Percentiles rank a stretch among this genome's conserved stretches.
Evolutionary conservation across 2,797 vertebrate species (phyloP).

Genomic region (Kryptolebias ocellatus): DNA sequence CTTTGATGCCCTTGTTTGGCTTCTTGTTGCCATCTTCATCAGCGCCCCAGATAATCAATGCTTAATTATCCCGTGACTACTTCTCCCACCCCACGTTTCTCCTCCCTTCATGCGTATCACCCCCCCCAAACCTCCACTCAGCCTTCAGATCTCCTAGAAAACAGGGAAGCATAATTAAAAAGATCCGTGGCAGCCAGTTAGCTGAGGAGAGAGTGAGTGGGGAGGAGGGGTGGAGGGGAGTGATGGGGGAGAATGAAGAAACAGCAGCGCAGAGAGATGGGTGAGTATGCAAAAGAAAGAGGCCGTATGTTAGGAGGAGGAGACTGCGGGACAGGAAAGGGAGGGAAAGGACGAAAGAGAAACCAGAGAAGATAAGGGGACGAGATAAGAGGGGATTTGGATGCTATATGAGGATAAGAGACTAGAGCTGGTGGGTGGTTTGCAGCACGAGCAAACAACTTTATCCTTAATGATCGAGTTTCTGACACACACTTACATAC

Average conservation of each 20-base stretch:
- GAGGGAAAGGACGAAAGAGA: conserved; percentile 28
- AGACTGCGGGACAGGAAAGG: conserved; percentile 14
- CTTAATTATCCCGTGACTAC: conserved; percentile 67
- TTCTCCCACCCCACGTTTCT: neutral
- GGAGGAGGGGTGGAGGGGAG: neutral
- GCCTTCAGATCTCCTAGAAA: conserved; percentile 39
- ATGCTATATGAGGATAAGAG: conserved; percentile 56
- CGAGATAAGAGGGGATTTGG: conserved; percentile 42
- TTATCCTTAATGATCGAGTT: conserved; percentile 50
- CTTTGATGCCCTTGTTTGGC: conserved; percentile 62
- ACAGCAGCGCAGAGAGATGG: conserved; percentile 2
- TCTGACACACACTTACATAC: conserved; percentile 17
- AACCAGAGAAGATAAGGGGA: conserved; percentile 33
- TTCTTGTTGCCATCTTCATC: conserved; percentile 66
- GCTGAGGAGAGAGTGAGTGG: neutral
- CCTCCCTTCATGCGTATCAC: conserved; percentile 4
- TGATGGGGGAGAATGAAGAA: conserved; percentile 15
- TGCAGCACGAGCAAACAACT: conserved; percentile 50
- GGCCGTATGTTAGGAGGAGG: conserved; percentile 20
- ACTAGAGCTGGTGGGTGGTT: conserved; percentile 40
- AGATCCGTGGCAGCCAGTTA: conserved; percentile 24
- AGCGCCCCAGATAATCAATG: conserved; percentile 67
- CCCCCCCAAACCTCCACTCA: neutral
- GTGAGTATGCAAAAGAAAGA: conserved; percentile 19
- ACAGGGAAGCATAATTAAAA: conserved; percentile 54